Conservation (phyloP, 2,797 vertebrate genomes). For the Cuniculus paca region DNA sequence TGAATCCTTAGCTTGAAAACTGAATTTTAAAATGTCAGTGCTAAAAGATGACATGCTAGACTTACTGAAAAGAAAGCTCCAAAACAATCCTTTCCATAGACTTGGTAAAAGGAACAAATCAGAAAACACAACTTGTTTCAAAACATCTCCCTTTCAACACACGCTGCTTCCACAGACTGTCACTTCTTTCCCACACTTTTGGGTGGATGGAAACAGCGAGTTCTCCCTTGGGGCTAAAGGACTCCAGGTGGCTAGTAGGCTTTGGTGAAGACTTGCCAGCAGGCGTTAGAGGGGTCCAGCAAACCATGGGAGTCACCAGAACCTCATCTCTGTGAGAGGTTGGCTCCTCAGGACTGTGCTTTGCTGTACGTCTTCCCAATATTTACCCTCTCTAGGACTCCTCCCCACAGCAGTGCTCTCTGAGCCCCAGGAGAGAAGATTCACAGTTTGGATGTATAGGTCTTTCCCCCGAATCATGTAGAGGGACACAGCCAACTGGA, state of each 20-base stretch:
- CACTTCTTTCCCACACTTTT: neutral
- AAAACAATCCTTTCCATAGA: constrained; percentile 9
- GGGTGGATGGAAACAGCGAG: neutral
- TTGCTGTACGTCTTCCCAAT: neutral
- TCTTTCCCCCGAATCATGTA: neutral
- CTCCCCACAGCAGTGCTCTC: too few species aligned
- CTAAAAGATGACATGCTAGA: neutral
- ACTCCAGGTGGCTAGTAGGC: neutral
- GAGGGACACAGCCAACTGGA: neutral
- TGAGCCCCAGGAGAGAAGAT: fast-evolving
- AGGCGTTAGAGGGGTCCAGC: fast-evolving
- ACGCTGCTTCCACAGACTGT: neutral
- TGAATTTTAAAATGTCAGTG: neutral
- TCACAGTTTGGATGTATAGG: fast-evolving
- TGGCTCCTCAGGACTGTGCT: neutral
- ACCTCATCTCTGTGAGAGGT: fast-evolving
- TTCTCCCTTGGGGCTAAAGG: neutral
- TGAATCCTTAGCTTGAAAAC: neutral
- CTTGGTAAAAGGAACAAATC: neutral
- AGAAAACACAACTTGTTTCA: neutral
- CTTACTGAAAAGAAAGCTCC: constrained; percentile 40
- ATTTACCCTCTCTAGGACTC: neutral
- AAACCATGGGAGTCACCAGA: fast-evolving
- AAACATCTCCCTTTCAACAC: neutral
- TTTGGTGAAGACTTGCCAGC: neutral